These are phyloP conservation scores for Synergus umbraculus DNA, from an alignment of 2,888 invertebrate species.

Conservation along the genomic window DNA sequence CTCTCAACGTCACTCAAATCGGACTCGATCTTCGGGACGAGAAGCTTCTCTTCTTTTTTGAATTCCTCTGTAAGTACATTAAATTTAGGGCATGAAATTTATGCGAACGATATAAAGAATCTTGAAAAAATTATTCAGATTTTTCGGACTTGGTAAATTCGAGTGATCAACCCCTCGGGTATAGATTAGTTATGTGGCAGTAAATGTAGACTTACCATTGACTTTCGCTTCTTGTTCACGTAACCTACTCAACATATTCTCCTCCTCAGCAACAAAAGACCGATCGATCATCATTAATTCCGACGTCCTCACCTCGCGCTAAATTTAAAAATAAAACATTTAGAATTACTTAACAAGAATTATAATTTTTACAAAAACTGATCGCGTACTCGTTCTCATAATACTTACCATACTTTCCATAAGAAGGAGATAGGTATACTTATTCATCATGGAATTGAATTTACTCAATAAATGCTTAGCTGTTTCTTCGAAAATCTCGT, in stretches of 20 bases:
- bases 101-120: too few species aligned
- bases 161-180: background rate
- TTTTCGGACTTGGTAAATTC: background rate
- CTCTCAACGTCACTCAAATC: conserved; percentile 67
- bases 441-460: conserved; percentile 85
- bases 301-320: conserved; percentile 86
- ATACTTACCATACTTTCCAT: conserved; percentile 87
- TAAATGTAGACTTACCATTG: conserved; percentile 64
- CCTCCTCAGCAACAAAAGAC: conserved; percentile 86
- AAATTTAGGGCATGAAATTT: background rate
- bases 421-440: conserved; percentile 85
- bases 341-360: conserved; percentile 28
- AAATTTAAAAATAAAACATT: conserved; percentile 47
- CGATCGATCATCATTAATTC: conserved; percentile 88
- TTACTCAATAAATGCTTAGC: conserved; percentile 85
- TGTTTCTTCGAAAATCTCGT: conserved; percentile 84
- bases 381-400: background rate
- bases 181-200: background rate
- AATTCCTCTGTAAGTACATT: conserved; percentile 68
- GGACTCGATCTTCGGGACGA: conserved; percentile 73
- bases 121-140: background rate
- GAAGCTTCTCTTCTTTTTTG: conserved; percentile 73
- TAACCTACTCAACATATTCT: conserved; percentile 81
- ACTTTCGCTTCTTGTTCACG: conserved; percentile 79
- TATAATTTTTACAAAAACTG: background rate